Base-by-base conservation (phyloP, 1,140 invertebrate genomes). In the Marisa cornuarietis region DNA sequence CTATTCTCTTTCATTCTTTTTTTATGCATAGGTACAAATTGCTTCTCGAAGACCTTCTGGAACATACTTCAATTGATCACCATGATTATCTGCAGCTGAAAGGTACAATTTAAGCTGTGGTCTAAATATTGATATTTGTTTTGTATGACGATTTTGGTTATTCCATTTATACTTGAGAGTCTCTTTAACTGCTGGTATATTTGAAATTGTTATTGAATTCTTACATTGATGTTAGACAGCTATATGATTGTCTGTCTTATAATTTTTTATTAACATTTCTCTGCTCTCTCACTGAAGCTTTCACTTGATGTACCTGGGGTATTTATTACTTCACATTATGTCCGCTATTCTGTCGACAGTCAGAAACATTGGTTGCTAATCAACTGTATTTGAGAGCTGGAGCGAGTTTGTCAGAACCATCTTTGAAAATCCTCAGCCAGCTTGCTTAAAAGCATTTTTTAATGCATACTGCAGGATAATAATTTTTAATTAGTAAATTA, bases 1-100 rank as follows among this genome's bases (percentile, higher is more conserved):
- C 2, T 42, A 42, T 42, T 42, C 31, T 42, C 0, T 42, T 0
- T 42, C 1, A 0, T 42, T 42, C 6, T 42, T 52, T 42, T 26
- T 26, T 58, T 0, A 42, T 42, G 4, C 13, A 22, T 72, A 91
- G 90, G 54, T 96, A 96, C 88, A 93, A 94, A 83, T 90, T 96
- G 54, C 90, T 96, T 13, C 89, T 95, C 22, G 93, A 93, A 87
- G 93, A 95, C 89, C 92, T 96, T 0, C 85, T 95, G 65, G 91
- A 93, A 76, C 92, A 94, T 79, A 95, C 94, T 1, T 89, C 91
- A 61, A 88, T 90, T 49, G 91, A 91, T 52, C 93, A 95, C 83
- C 90, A 91, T 82, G 94, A 95, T 83, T 94, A 93, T 86, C 87
- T 91, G 74, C 86, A 84, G 66, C 42, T 90, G 18, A 84, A 86